Evolutionary conservation across 2,888 invertebrate species (phyloP), one percentile per base, ranked within the genome.

Genomic region (Synanthedon tipuliformis): DNA sequence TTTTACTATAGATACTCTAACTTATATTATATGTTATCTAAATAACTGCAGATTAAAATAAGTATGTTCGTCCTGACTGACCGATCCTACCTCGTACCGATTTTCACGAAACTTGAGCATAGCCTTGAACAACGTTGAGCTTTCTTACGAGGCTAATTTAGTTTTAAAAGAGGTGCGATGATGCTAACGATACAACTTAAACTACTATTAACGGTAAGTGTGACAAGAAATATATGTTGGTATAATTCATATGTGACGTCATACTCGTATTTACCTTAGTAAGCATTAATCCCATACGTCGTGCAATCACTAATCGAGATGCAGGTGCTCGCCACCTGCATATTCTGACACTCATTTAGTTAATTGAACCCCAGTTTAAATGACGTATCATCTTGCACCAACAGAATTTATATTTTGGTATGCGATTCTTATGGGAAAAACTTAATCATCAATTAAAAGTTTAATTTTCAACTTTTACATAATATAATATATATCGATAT

Each of bases 251-350:
- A 81, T 78, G 78, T 75, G 79, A 74, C 65, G 69, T 73, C 73
- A 69, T 70, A 70, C 69, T 73, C 73, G 69, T 70, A 70, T 76
- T 73, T 69, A 66, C 71, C 71, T 64, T 68, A 62, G 40, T 50
- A 15, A 66, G 72, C 73, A 78, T 79, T 81, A 78, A 77, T 78
- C 73, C 73, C 62, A 65, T 66, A 68, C 69, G 77, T 73, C 72
- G 79, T 78, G 81, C 76, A 72, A 78, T 79, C 76, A 78, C 73
- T 75, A 78, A 83, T 84, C 83, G 71, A 79, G 80, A 81, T 81
- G 79, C 85, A 86, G 85, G 80, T 86, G 85, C 53, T 54, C 55
- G 55, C 64, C 83, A 84, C 77, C 83, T 82, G 83, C 75, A 62
- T 49, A 34, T 62, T 58, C 61, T 61, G 54, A 64, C 61, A 62